Evolutionary conservation across 1,140 invertebrate species (phyloP), one percentile per base, ranked within the genome.

Genomic region (Drosophila littoralis): DNA sequence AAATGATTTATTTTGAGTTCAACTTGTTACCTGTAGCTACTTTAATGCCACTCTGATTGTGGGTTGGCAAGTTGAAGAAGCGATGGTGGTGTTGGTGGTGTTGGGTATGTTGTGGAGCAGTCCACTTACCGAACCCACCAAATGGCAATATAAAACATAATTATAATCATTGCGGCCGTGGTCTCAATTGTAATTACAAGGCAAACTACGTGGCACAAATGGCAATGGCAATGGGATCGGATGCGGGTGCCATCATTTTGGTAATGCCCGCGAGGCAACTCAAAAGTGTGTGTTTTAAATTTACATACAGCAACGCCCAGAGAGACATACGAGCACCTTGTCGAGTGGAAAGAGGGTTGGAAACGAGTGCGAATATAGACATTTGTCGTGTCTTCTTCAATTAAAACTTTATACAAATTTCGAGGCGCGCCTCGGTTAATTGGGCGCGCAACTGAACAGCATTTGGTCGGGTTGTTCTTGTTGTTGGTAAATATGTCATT

Each of bases 331-430:
- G 48, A 57, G 50, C 45, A 61, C 28, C 61, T 58, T 13, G 28
- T 28, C 1, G 15, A 8, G 7, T 9, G 38, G 22, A 7, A 8
- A 7, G 36, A 45, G 22, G 28, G 15, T 48, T 59, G 43, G 50
- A 54, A 46, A 48, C 28, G 48, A 64, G 54, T 75, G 72, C 58
- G 72, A 73, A 64, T 76, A 60, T 75, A 66, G 52, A 73, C 72
- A 75, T 68, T 69, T 75, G 58, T 63, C 79, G 74, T 85, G 82
- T 86, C 76, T 84, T 75, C 79, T 83, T 89, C 83, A 88, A 88
- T 88, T 88, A 89, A 88, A 88, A 88, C 65, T 88, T 88, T 88
- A 72, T 75, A 80, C 84, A 89, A 89, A 79, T 86, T 86, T 83
- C 79, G 12, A 28, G 64, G 67, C 70, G 81, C 67, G 78, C 63